These are phyloP conservation scores for Himalopsyche phryganea DNA, from an alignment of 1,140 invertebrate genomes.

Conservation along the genomic window DNA sequence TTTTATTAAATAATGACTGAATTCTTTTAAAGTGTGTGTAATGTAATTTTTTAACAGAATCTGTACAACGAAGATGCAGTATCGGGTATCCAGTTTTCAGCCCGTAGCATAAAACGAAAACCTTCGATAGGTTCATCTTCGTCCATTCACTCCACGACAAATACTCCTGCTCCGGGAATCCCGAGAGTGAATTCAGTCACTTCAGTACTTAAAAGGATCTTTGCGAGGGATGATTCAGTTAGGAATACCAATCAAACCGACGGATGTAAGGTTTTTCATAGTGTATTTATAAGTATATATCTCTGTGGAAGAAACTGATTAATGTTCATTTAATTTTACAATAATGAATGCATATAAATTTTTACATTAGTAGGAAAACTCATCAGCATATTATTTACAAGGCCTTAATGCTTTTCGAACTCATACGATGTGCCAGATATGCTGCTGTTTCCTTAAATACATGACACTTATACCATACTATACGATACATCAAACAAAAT, in stretches of 20 bases:
- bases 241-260: constrained; percentile 40
- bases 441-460: too few relatives aligned
- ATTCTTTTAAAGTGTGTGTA: too few relatives aligned
- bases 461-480: too few relatives aligned
- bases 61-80: constrained; percentile 61
- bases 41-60: constrained; percentile 38
- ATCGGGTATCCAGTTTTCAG: constrained; percentile 70
- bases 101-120: constrained; percentile 49
- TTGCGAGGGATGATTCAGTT: constrained; percentile 65
- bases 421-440: too few relatives aligned
- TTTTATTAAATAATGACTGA: too few relatives aligned
- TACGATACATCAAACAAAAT: too few relatives aligned
- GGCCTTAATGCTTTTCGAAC: too few relatives aligned
- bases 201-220: constrained; percentile 69
- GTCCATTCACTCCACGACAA: constrained; percentile 49
- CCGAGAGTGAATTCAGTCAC: constrained; percentile 70
- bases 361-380: too few relatives aligned
- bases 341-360: too few relatives aligned
- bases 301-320: too few relatives aligned
- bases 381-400: too few relatives aligned
- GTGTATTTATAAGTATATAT: background rate
- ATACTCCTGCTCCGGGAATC: constrained; percentile 58
- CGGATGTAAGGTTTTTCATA: constrained; percentile 36
- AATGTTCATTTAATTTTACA: too few relatives aligned
- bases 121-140: constrained; percentile 50